A percentile compares a stretch with the other conserved stretches of the same genome.
Conservation (phyloP, 2,797 vertebrate genomes). For the Pangasius macronema region DNA sequence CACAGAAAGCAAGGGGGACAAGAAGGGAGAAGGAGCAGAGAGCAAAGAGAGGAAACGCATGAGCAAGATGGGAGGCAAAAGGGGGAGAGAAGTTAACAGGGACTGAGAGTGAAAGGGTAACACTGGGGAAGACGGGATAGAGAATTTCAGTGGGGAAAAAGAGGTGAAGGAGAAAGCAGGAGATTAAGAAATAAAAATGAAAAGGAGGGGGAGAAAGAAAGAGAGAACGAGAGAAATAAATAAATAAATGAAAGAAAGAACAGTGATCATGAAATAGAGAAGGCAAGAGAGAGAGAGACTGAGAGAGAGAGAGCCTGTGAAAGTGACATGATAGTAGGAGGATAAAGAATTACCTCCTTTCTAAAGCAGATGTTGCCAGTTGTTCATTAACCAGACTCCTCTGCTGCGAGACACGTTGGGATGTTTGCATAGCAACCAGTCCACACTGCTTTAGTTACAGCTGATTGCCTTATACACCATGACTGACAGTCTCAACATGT, state of each 20-base stretch:
- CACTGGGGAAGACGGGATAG: background rate
- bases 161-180: background rate
- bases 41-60: background rate
- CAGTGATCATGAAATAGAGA: background rate
- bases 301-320: background rate
- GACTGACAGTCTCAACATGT: conserved; percentile 53
- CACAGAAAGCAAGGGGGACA: conserved; percentile 9
- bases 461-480: conserved; percentile 55
- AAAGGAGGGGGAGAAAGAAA: background rate
- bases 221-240: background rate
- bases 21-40: background rate
- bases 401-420: conserved; percentile 50
- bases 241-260: background rate
- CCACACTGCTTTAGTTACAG: conserved; percentile 70
- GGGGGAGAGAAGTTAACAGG: background rate
- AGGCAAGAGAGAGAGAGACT: background rate
- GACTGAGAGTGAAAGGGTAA: background rate
- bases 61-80: background rate
- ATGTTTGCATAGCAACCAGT: conserved; percentile 78
- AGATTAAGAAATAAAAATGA: background rate
- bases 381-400: conserved; percentile 42
- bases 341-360: conserved; percentile 3
- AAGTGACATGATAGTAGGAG: background rate
- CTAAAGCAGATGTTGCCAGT: conserved; percentile 73
- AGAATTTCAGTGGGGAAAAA: background rate